Conservation (phyloP, 30 jellyfish, hydroid and myxozoan genomes). For the Haliclystus octoradiatus region DNA sequence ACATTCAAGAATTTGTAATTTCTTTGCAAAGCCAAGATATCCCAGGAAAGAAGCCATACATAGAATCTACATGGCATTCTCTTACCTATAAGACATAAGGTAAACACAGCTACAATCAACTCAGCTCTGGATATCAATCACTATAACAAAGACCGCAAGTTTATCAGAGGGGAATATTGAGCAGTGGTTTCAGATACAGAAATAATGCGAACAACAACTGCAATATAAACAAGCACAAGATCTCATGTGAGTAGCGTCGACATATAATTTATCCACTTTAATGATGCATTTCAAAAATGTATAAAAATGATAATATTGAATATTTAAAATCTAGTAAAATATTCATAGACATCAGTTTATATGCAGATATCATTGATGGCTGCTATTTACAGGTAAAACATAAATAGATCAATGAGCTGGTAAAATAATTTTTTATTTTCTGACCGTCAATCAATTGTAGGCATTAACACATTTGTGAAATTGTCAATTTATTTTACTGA, state of each 20-base stretch:
- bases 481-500: neutral
- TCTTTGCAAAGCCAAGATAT: slow-evolving; percentile 57
- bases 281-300: too few relatives aligned
- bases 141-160: neutral
- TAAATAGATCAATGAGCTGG: too few relatives aligned
- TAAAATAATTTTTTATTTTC: too few relatives aligned
- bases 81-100: slow-evolving; percentile 22
- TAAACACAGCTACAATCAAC: neutral
- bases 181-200: neutral
- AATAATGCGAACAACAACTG: neutral
- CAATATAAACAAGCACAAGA: neutral
- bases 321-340: too few relatives aligned
- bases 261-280: too few relatives aligned
- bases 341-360: too few relatives aligned
- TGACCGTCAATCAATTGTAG: neutral
- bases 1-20: slow-evolving; percentile 13
- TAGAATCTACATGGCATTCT: slow-evolving; percentile 50
- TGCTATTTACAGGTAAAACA: too few relatives aligned
- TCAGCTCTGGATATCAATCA: neutral
- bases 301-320: too few relatives aligned
- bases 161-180: neutral
- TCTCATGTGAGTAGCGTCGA: too few relatives aligned
- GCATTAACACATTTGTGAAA: neutral
- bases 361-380: too few relatives aligned
- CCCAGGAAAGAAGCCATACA: slow-evolving; percentile 88